phyloP scores from a whole-genome alignment of 2,888 invertebrate species.

The Papilio gigon region DNA sequence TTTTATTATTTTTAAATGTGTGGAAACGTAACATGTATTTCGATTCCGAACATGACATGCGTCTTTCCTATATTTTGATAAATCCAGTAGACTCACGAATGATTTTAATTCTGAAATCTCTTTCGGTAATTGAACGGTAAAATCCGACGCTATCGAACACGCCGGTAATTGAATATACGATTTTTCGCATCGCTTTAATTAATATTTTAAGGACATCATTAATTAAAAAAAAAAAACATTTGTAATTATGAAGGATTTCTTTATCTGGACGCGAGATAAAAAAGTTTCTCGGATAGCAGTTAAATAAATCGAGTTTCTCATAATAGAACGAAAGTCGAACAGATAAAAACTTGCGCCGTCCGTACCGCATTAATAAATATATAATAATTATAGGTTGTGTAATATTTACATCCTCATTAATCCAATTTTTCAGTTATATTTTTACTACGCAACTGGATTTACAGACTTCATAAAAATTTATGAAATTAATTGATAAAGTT shows the following conservation, averaged over 20 bases:
- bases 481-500: conserved; percentile 9
- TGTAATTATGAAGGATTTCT: conserved; percentile 34
- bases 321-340: conserved; percentile 51
- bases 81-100: neutral
- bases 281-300: conserved; percentile 54
- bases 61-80: neutral
- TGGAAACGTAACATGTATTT: no score
- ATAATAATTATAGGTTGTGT: conserved; percentile 32
- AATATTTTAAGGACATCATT: conserved; percentile 1
- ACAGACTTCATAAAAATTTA: conserved; percentile 1
- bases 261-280: conserved; percentile 48
- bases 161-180: conserved; percentile 5
- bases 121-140: conserved; percentile 15
- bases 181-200: conserved; percentile 4
- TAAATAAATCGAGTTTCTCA: conserved; percentile 55
- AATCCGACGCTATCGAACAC: conserved; percentile 11
- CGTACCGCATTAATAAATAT: conserved; percentile 40
- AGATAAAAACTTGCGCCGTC: conserved; percentile 51
- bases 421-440: conserved; percentile 1
- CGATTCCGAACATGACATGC: no score
- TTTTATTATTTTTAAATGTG: no score
- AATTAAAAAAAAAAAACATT: conserved; percentile 1
- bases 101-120: conserved; percentile 19
- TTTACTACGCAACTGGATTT: neutral
- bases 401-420: conserved; percentile 2